These are phyloP conservation scores for Orthosia incerta DNA, from an alignment of 2,888 invertebrate genomes.

Conservation along the genomic window DNA sequence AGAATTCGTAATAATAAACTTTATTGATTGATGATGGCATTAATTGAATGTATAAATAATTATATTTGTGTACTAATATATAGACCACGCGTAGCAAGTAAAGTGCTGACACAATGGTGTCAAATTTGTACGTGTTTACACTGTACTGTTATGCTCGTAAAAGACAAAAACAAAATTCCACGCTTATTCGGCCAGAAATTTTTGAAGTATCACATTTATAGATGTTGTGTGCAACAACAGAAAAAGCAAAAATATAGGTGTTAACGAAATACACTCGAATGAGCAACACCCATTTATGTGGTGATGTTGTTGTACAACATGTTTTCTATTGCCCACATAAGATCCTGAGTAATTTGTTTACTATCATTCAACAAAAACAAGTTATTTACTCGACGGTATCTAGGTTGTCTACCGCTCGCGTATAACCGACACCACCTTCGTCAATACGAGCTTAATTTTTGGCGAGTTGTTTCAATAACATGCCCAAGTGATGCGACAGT, in stretches of 20 bases:
- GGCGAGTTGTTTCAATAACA: constrained; percentile 63
- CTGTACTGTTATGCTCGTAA: no score
- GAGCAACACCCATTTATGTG: constrained; percentile 3
- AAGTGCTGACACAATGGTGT: no score
- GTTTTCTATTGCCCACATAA: constrained; percentile 21
- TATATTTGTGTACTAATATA: no score
- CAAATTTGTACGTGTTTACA: no score
- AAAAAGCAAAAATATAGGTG: neutral
- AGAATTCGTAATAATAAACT: no score
- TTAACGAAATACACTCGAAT: neutral
- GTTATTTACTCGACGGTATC: constrained; percentile 41
- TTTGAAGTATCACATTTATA: neutral
- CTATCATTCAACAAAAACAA: constrained; percentile 35
- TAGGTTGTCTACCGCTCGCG: constrained; percentile 6
- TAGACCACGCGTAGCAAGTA: no score
- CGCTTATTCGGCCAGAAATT: neutral
- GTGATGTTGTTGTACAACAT: constrained; percentile 22
- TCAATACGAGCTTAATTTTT: constrained; percentile 60
- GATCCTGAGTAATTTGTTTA: constrained; percentile 42
- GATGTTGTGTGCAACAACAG: neutral
- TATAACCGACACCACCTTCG: constrained; percentile 33
- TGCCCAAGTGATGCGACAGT: constrained; percentile 61
- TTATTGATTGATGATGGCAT: no score
- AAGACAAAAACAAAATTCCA: neutral
- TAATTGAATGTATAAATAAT: no score